phyloP scores from a whole-genome alignment of 2,888 invertebrate species.

The Drosophila paranaensis region DNA sequence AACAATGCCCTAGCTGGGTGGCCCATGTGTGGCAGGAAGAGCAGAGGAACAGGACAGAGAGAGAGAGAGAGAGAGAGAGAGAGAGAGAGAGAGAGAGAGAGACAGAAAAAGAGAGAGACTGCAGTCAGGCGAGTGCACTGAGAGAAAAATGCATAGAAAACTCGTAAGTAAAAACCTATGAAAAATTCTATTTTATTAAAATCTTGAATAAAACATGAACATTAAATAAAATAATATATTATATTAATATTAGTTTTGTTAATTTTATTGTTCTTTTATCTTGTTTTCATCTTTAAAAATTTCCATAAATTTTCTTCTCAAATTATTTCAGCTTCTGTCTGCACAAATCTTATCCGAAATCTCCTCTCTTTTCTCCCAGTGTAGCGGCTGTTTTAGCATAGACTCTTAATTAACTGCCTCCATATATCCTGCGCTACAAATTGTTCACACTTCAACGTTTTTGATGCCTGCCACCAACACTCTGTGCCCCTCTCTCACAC shows the following conservation, averaged over 20 bases:
- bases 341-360: not conserved
- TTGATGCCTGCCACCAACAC: slow-evolving; percentile 31
- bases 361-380: slow-evolving; percentile 11
- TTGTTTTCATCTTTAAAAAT: not conserved
- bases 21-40: slow-evolving; percentile 59
- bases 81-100: not conserved
- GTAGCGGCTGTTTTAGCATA: slow-evolving; percentile 2
- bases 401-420: slow-evolving; percentile 74
- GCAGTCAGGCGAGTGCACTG: not conserved
- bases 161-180: no score
- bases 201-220: not conserved
- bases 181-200: not conserved
- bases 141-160: not conserved
- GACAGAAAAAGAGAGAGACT: not conserved
- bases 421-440: slow-evolving; percentile 67
- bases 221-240: not conserved
- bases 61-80: not conserved
- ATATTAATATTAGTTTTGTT: not conserved
- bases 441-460: slow-evolving; percentile 82
- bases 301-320: not conserved
- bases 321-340: not conserved
- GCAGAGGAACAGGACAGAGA: not conserved
- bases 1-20: slow-evolving; percentile 70
- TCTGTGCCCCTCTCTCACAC: not conserved
- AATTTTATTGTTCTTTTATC: not conserved